Percentiles rank a stretch among this genome's conserved stretches.
Evolutionary conservation across 2,113 vertebrate genomes (phyloP).

Genomic region (Chlorodrepanis virens): DNA sequence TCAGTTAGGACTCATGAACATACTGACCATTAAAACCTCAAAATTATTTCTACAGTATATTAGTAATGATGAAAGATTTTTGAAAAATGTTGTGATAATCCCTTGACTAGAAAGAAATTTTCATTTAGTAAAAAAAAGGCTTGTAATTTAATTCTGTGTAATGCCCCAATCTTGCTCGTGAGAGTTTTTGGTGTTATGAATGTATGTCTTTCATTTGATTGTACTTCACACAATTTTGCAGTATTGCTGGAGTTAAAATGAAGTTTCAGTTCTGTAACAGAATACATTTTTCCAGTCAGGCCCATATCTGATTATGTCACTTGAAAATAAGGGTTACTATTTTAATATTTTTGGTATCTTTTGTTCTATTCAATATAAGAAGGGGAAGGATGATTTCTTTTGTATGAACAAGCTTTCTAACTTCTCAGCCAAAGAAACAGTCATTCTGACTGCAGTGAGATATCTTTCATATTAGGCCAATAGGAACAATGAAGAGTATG

Average conservation of each 20-base stretch:
- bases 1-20: not conserved
- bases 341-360: not conserved
- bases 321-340: not conserved
- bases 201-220: not conserved
- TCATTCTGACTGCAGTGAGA: not conserved
- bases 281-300: not conserved
- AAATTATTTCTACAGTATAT: not conserved
- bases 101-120: not conserved
- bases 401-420: not conserved
- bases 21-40: not conserved
- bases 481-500: not conserved
- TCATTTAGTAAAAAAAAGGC: not conserved
- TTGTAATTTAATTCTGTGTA: not conserved
- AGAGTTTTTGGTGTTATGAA: not conserved
- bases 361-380: not conserved
- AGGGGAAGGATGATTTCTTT: not conserved
- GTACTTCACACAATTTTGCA: not conserved
- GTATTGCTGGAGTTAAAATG: not conserved
- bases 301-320: not conserved
- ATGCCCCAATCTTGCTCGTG: fast-evolving
- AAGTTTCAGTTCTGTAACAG: not conserved
- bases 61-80: not conserved
- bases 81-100: not conserved
- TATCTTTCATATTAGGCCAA: not conserved
- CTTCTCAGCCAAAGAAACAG: not conserved